Conservation (phyloP, 2,888 invertebrate species). For the Agriopis aurantiaria region DNA sequence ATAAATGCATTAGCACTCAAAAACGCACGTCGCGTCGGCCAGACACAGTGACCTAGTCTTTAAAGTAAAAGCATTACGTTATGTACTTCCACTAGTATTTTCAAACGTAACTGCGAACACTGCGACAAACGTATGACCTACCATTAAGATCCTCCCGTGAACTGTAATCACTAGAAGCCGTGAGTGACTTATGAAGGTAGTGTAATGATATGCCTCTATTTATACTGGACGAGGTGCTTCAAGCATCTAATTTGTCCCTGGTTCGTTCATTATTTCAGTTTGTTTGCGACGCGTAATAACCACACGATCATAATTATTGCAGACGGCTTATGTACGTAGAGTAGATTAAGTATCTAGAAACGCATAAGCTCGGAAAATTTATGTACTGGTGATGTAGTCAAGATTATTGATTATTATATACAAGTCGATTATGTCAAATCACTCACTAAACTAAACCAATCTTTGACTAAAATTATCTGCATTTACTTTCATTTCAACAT, state of each 20-base stretch:
- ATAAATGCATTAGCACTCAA: not conserved
- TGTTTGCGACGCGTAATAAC: slow-evolving; percentile 66
- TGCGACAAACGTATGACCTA: slow-evolving; percentile 51
- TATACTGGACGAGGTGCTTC: slow-evolving; percentile 64
- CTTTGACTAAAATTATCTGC: no score
- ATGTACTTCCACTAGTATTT: not conserved
- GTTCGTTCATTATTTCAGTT: slow-evolving; percentile 66
- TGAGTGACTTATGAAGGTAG: slow-evolving; percentile 67
- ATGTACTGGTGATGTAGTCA: not conserved
- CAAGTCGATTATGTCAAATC: no score
- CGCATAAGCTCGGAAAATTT: not conserved
- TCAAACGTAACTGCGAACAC: slow-evolving; percentile 7
- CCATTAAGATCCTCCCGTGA: slow-evolving; percentile 54
- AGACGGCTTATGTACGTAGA: slow-evolving; percentile 39
- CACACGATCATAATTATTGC: slow-evolving; percentile 45
- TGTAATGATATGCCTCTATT: slow-evolving; percentile 65
- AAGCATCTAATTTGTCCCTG: slow-evolving; percentile 77
- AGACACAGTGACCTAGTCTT: slow-evolving; percentile 14
- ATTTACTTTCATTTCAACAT: no score
- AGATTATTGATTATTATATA: no score
- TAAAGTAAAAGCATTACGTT: not conserved
- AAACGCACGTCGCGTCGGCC: not conserved
- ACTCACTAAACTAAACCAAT: no score
- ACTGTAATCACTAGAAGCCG: slow-evolving; percentile 56
- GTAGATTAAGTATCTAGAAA: not conserved